These are phyloP conservation scores for Calycopis cecrops DNA, from an alignment of 1,140 invertebrate species.

Conservation along the genomic window DNA sequence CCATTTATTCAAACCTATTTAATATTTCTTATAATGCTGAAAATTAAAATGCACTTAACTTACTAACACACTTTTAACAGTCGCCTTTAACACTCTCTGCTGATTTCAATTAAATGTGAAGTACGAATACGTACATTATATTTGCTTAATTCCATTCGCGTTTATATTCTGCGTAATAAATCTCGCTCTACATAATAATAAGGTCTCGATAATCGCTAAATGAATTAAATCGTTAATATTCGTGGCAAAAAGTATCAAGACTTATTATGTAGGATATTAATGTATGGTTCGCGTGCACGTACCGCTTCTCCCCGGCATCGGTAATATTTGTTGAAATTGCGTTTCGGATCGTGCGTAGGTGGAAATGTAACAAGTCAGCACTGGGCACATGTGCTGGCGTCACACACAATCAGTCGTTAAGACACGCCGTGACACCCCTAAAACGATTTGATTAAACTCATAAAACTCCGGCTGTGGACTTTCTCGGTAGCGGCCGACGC, in stretches of 20 bases:
- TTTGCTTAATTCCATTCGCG: too few species aligned
- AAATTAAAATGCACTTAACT: too few species aligned
- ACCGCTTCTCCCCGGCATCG: conserved; percentile 30
- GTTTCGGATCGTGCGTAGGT: conserved; percentile 25
- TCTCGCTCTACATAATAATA: too few species aligned
- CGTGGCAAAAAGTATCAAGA: conserved; percentile 7
- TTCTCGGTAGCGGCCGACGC: conserved; percentile 31
- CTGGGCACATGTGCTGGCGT: conserved; percentile 28
- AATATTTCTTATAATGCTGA: too few species aligned
- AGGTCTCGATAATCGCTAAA: conserved; percentile 2
- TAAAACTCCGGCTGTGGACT: conserved; percentile 49
- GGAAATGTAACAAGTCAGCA: conserved; percentile 42
- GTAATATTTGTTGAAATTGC: conserved; percentile 36
- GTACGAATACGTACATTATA: too few species aligned
- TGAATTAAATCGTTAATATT: conserved; percentile 12
- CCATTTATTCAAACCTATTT: too few species aligned
- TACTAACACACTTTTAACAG: too few species aligned
- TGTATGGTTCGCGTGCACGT: conserved; percentile 41
- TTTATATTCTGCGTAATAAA: too few species aligned
- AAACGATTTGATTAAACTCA: conserved; percentile 66
- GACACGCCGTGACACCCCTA: conserved; percentile 47
- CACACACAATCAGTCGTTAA: conserved; percentile 48
- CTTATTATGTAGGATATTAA: conserved; percentile 25
- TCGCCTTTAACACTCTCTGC: too few species aligned
- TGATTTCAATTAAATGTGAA: too few species aligned